These are phyloP conservation scores for Pseudococcus jackbeardsleyi DNA, from an alignment of 2,888 invertebrate species.

Conservation along the genomic window DNA sequence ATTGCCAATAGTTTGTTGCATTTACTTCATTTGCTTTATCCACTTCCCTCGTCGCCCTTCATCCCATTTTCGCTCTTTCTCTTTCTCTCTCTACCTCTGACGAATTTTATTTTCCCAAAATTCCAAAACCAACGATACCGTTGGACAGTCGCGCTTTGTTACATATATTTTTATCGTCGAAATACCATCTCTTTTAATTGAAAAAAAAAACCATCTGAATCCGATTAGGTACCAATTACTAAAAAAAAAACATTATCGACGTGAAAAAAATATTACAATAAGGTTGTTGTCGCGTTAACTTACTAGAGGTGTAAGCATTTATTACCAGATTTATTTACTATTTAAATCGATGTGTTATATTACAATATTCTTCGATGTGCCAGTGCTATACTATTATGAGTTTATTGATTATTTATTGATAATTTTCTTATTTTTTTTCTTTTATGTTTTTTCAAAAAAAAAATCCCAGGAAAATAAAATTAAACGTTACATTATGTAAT, in stretches of 20 bases:
- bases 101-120: neutral
- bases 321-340: neutral
- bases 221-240: too few species aligned
- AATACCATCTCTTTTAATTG: neutral
- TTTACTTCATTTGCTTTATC: neutral
- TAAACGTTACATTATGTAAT: neutral
- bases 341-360: neutral
- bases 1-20: too few species aligned
- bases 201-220: too few species aligned
- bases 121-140: too few species aligned
- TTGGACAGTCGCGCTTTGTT: neutral
- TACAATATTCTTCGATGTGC: neutral
- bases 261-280: neutral
- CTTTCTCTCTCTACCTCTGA: neutral
- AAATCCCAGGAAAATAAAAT: neutral
- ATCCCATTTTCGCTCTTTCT: neutral
- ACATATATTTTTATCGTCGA: neutral
- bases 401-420: conserved; percentile 1
- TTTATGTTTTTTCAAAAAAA: neutral
- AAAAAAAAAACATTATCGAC: neutral
- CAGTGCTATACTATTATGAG: neutral
- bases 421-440: neutral
- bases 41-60: neutral
- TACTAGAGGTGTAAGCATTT: conserved; percentile 7
- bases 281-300: conserved; percentile 14